These are phyloP conservation scores for Nycteola revayana DNA, from an alignment of 2,888 invertebrate genomes.

Conservation along the genomic window DNA sequence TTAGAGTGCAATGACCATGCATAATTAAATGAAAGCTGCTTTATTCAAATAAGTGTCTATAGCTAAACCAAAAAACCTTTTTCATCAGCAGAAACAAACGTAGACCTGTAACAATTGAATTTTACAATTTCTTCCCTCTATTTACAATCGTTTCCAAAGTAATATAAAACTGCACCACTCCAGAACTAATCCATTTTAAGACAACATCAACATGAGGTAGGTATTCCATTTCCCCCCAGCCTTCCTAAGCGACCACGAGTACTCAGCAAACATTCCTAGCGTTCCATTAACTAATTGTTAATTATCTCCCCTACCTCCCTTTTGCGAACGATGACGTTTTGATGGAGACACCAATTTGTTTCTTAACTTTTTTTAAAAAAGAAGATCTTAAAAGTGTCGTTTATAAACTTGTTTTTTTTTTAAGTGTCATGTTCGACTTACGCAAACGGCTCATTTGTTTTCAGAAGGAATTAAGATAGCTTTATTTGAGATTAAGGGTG, in stretches of 20 bases:
- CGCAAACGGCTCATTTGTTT: too few species aligned
- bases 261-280: slow-evolving; percentile 46
- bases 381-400: not conserved
- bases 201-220: slow-evolving; percentile 32
- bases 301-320: slow-evolving; percentile 49
- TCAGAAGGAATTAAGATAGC: too few species aligned
- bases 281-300: slow-evolving; percentile 69
- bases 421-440: too few species aligned
- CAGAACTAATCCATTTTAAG: slow-evolving; percentile 35
- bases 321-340: slow-evolving; percentile 44
- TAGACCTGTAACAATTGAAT: too few species aligned
- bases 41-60: too few species aligned
- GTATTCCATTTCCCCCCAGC: slow-evolving; percentile 31
- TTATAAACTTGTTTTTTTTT: slow-evolving; percentile 4
- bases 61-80: too few species aligned
- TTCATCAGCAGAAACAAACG: too few species aligned
- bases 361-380: slow-evolving; percentile 15
- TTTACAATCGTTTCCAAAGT: slow-evolving; percentile 13
- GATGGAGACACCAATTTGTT: slow-evolving; percentile 52
- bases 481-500: too few species aligned
- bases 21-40: too few species aligned
- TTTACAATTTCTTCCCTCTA: slow-evolving; percentile 6
- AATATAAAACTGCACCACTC: slow-evolving; percentile 23
- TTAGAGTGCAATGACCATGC: too few species aligned
- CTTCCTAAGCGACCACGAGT: slow-evolving; percentile 35